Evolutionary conservation across 2,113 vertebrate genomes (phyloP).

Genomic region (Phyllostomus discolor): DNA sequence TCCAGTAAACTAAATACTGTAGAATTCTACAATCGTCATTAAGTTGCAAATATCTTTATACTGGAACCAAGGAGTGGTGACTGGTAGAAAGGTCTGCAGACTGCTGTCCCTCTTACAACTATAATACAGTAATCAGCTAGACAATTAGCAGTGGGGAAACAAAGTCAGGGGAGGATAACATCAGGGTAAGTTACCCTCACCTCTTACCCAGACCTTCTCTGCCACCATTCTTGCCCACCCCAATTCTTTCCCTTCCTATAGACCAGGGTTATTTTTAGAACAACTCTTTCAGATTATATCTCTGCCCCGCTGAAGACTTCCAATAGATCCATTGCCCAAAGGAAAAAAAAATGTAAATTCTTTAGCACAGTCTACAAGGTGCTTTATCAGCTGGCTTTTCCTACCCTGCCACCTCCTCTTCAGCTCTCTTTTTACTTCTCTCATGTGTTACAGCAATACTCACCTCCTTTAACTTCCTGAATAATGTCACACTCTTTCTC

Average conservation of each 20-base stretch:
- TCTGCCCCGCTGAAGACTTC: background rate
- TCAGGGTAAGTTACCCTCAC: background rate
- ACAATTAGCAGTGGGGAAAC: background rate
- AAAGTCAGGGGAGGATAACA: background rate
- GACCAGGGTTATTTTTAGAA: background rate
- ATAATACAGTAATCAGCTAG: background rate
- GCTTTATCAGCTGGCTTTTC: background rate
- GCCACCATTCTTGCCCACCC: background rate
- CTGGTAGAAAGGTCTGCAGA: background rate
- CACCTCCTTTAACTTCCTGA: background rate
- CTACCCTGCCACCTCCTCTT: background rate
- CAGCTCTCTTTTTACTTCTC: background rate
- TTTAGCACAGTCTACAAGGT: background rate
- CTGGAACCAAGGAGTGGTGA: background rate
- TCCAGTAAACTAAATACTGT: background rate
- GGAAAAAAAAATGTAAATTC: background rate
- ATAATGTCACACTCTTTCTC: background rate
- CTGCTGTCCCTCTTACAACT: accelerated
- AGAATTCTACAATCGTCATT: background rate
- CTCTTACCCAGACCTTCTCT: background rate
- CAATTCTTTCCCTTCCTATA: background rate
- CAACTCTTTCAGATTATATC: background rate
- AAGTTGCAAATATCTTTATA: background rate
- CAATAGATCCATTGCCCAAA: background rate
- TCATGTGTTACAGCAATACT: background rate